A percentile compares a stretch with the other conserved stretches of the same genome.
These are phyloP conservation scores for Drosophila peninsularis DNA, from an alignment of 2,888 invertebrate species.

Conservation along the genomic window DNA sequence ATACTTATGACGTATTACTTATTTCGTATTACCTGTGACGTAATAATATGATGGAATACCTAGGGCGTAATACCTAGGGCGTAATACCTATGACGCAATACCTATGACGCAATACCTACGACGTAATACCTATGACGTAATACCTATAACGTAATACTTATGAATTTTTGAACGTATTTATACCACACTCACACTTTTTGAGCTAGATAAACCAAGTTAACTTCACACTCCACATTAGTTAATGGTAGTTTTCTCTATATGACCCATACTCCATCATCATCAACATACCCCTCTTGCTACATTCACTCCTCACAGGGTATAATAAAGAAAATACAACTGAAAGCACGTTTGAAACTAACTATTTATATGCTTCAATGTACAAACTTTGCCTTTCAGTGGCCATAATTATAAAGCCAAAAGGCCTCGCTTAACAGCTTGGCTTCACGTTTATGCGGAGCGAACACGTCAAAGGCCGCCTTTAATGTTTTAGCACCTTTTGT, in stretches of 20 bases:
- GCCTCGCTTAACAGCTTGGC: background rate
- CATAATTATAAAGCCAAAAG: slow-evolving; percentile 21
- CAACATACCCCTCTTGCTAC: background rate
- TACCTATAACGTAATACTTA: too few species aligned
- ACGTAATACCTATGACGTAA: too few species aligned
- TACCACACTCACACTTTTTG: too few species aligned
- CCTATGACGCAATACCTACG: too few species aligned
- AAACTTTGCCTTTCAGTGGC: slow-evolving; percentile 46
- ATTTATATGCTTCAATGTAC: slow-evolving; percentile 41
- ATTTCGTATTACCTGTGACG: too few species aligned
- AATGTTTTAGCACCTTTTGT: slow-evolving; percentile 63
- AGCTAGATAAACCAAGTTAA: too few species aligned
- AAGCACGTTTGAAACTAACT: slow-evolving; percentile 39
- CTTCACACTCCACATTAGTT: too few species aligned
- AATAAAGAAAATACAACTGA: slow-evolving; percentile 8
- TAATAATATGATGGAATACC: too few species aligned
- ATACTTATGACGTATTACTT: too few species aligned
- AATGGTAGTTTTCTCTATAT: background rate
- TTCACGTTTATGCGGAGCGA: slow-evolving; percentile 19
- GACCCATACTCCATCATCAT: background rate
- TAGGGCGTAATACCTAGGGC: too few species aligned
- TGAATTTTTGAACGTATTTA: too few species aligned
- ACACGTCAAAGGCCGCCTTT: slow-evolving; percentile 51
- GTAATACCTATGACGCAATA: too few species aligned
- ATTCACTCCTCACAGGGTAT: background rate